These are phyloP conservation scores for Aricia artaxerxes DNA, from an alignment of 2,888 invertebrate species.

Conservation along the genomic window DNA sequence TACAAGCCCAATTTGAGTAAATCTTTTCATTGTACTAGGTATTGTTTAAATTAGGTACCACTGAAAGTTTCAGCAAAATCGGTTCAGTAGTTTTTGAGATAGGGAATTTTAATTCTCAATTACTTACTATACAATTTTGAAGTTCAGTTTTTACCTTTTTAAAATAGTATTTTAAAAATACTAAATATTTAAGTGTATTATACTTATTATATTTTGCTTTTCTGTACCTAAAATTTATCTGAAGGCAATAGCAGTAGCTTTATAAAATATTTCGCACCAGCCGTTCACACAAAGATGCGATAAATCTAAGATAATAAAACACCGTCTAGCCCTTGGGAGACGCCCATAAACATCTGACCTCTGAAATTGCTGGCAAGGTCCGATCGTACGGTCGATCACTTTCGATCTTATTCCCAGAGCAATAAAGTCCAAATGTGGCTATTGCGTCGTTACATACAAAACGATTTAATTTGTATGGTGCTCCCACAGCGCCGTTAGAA, in stretches of 20 bases:
- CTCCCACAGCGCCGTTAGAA: too few relatives aligned
- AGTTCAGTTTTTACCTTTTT: too few relatives aligned
- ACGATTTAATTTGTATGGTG: background rate
- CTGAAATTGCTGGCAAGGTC: background rate
- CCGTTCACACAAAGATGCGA: slow-evolving; percentile 4
- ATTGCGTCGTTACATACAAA: background rate
- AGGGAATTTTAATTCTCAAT: too few relatives aligned
- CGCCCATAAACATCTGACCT: slow-evolving; percentile 17
- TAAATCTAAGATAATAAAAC: slow-evolving; percentile 13
- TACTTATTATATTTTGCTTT: too few relatives aligned
- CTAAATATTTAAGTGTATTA: too few relatives aligned
- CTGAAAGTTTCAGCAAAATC: too few relatives aligned
- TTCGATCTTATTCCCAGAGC: background rate
- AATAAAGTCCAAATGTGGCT: background rate
- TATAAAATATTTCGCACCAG: slow-evolving; percentile 1
- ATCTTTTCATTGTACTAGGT: too few relatives aligned
- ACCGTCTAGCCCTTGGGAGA: background rate
- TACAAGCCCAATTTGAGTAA: too few relatives aligned
- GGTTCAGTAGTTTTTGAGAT: too few relatives aligned
- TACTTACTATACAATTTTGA: too few relatives aligned
- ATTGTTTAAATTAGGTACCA: too few relatives aligned
- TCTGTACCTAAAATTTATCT: background rate
- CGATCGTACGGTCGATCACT: background rate
- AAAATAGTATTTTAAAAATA: too few relatives aligned
- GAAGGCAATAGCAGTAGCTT: background rate